Conservation (phyloP, 53 echinoderm and acorn worm genomes). For the Apostichopus leukothele region DNA sequence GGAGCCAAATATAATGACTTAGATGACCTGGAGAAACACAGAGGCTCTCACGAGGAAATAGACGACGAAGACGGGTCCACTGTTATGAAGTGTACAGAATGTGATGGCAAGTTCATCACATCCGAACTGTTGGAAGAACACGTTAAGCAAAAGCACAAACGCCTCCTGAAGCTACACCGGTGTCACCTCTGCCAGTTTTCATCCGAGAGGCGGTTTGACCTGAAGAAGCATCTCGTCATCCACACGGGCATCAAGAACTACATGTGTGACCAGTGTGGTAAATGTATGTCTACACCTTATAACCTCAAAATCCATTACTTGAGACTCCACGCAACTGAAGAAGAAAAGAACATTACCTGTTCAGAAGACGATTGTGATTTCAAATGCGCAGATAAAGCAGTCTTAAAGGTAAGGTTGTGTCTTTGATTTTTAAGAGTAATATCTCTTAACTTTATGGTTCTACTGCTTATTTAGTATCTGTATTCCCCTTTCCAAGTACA, state of each 20-base stretch:
- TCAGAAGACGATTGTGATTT: constrained; percentile 57
- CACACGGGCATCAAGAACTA: constrained; percentile 75
- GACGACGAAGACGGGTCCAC: constrained; percentile 42
- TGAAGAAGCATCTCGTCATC: constrained; percentile 75
- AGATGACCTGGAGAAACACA: constrained; percentile 66
- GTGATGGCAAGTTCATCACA: constrained; percentile 47
- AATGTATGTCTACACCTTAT: constrained; percentile 80
- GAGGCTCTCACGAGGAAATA: constrained; percentile 44
- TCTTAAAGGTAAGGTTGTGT: constrained; percentile 64
- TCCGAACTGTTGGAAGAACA: constrained; percentile 41
- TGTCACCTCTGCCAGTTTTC: constrained; percentile 85
- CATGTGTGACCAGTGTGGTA: constrained; percentile 85
- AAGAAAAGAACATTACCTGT: constrained; percentile 78
- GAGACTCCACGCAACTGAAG: constrained; percentile 81
- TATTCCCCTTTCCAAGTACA: too few species aligned
- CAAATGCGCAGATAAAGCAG: constrained; percentile 86
- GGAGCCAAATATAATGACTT: constrained; percentile 67
- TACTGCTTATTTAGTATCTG: too few species aligned
- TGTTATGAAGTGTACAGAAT: constrained; percentile 68
- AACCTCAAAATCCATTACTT: constrained; percentile 86
- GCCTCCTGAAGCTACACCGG: constrained; percentile 75
- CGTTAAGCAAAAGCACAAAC: constrained; percentile 64
- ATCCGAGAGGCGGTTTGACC: constrained; percentile 75
- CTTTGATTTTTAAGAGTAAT: too few species aligned
- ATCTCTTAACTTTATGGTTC: too few species aligned